Percentiles rank a stretch among this genome's conserved stretches.
phyloP scores from a whole-genome alignment of 53 echinoderm and acorn worm species.

The Holothuria leucospilota region DNA sequence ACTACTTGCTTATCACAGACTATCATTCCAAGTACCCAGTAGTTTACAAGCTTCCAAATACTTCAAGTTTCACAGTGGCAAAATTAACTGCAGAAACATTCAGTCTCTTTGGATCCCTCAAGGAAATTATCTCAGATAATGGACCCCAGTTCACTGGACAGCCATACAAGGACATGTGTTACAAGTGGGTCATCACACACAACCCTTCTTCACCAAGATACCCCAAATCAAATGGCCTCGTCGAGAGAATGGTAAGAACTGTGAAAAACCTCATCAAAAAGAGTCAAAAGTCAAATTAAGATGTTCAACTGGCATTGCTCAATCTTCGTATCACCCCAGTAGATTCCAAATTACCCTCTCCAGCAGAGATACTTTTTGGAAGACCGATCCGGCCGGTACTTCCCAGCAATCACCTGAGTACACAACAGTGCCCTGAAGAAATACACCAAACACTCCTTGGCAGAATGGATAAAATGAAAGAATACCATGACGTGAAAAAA shows the following conservation, averaged over 20 bases:
- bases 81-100: background rate
- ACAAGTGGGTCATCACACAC: slow-evolving; percentile 49
- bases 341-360: slow-evolving; percentile 58
- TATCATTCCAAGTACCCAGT: slow-evolving; percentile 56
- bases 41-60: slow-evolving; percentile 5
- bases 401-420: too few species aligned
- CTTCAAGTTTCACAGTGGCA: slow-evolving; percentile 8
- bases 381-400: slow-evolving; percentile 3
- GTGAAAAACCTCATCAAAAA: slow-evolving; percentile 54
- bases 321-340: slow-evolving; percentile 52
- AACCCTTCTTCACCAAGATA: slow-evolving; percentile 62
- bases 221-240: slow-evolving; percentile 60
- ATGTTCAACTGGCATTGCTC: slow-evolving; percentile 21
- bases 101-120: slow-evolving; percentile 21
- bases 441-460: too few species aligned
- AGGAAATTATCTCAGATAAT: slow-evolving; percentile 51
- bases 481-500: too few species aligned
- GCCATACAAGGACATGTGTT: slow-evolving; percentile 38
- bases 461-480: too few species aligned
- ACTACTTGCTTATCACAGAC: slow-evolving; percentile 40
- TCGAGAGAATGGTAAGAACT: slow-evolving; percentile 55
- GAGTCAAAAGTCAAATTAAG: slow-evolving; percentile 45
- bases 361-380: slow-evolving; percentile 59
- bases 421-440: too few species aligned
- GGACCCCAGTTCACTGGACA: too few species aligned